phyloP scores from a whole-genome alignment of 2,797 vertebrate species.

The Sebastes baramenuke region DNA sequence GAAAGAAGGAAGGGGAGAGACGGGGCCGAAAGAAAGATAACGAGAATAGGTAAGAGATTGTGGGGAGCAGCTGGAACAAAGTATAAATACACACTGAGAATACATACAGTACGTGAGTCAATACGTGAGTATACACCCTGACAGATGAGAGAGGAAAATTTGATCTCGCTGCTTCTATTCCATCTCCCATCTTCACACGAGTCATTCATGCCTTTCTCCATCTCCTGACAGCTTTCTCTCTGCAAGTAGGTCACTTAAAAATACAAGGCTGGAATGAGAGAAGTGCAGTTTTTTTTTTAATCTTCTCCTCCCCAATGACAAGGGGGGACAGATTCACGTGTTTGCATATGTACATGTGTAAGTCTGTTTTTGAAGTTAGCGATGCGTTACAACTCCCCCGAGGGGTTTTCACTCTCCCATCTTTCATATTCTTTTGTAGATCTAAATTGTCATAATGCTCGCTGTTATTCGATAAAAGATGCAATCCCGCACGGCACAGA shows the following conservation, averaged over 20 bases:
- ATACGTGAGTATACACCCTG: constrained; percentile 1
- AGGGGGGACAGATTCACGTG: background rate
- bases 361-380: background rate
- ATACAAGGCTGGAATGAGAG: constrained; percentile 40
- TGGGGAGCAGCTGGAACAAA: constrained; percentile 27
- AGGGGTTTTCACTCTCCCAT: background rate
- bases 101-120: constrained; percentile 16
- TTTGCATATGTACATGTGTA: background rate
- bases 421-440: background rate
- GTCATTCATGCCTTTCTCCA: constrained; percentile 26
- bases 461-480: constrained; percentile 43
- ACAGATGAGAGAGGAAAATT: constrained; percentile 16
- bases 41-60: constrained; percentile 6
- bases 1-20: background rate
- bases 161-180: constrained; percentile 12
- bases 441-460: constrained; percentile 21
- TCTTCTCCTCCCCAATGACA: constrained; percentile 24
- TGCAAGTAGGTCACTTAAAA: constrained; percentile 66
- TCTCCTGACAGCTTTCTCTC: constrained; percentile 33
- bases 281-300: constrained; percentile 12
- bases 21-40: constrained; percentile 8
- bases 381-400: background rate
- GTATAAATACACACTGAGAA: constrained; percentile 14
- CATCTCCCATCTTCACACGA: constrained; percentile 12
- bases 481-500: constrained; percentile 3